Conservation (phyloP, 2,888 invertebrate species). For the Platycnemis pennipes region DNA sequence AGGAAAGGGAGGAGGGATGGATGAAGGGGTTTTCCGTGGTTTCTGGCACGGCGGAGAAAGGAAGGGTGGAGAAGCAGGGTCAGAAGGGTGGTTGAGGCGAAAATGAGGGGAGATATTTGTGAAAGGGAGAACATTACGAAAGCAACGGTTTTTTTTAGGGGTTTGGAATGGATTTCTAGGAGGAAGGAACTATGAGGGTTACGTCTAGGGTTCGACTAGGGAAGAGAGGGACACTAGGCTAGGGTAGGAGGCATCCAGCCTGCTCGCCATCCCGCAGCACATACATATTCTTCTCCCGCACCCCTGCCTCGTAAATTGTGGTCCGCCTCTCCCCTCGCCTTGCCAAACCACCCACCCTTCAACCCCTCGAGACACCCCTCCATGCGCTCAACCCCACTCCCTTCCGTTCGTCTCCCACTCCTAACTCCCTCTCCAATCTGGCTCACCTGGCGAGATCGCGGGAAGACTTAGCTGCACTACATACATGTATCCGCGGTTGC, state of each 20-base stretch:
- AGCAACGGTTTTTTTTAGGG: too few species aligned
- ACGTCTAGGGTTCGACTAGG: neutral
- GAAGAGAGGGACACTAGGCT: neutral
- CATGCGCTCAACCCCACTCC: neutral
- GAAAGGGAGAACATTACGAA: neutral
- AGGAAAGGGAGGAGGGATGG: neutral
- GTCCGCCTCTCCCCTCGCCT: neutral
- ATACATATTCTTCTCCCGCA: neutral
- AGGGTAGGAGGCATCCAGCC: neutral
- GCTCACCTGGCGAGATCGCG: neutral
- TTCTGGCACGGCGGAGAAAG: neutral
- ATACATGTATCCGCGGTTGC: neutral
- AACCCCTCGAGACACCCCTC: neutral
- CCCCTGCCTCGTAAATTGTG: conserved; percentile 9
- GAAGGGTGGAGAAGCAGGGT: conserved; percentile 25
- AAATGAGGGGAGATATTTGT: conserved; percentile 18
- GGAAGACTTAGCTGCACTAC: neutral
- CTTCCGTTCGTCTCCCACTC: neutral
- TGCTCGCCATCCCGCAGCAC: neutral
- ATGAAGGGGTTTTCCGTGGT: neutral
- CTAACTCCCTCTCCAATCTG: neutral
- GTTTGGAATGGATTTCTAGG: neutral
- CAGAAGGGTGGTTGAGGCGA: too few species aligned
- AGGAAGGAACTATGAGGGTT: neutral
- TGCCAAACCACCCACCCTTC: neutral